A percentile compares a stretch with the other conserved stretches of the same genome.
These are phyloP conservation scores for Virgularia gustaviana DNA, from an alignment of 92 coral and sea anemone genomes.

Conservation along the genomic window DNA sequence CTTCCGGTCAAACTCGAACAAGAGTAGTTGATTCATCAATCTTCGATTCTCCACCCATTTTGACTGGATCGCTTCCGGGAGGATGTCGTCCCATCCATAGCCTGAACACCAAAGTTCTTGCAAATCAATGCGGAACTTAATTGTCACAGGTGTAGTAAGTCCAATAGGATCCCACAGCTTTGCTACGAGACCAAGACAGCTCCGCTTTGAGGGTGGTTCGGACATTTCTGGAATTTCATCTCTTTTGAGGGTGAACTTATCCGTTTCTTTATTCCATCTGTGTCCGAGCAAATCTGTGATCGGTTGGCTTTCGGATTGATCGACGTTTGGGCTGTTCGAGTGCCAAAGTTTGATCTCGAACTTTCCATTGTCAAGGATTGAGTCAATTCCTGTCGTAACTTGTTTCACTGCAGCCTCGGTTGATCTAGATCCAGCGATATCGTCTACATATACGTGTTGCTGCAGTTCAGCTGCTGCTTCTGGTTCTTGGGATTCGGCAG, in stretches of 20 bases:
- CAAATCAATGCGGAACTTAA: neutral
- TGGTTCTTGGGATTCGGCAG: conserved; percentile 34
- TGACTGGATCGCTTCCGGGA: neutral
- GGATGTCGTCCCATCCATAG: neutral
- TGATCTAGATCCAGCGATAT: conserved; percentile 1
- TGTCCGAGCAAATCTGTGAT: neutral
- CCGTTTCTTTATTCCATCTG: neutral
- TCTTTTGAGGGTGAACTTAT: neutral
- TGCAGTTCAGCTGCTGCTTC: conserved; percentile 40
- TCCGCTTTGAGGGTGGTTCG: neutral
- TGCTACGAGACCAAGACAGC: neutral
- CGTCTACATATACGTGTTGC: neutral
- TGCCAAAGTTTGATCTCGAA: neutral
- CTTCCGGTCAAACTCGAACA: neutral
- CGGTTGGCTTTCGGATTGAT: neutral
- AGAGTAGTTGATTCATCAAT: neutral
- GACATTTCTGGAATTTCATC: neutral
- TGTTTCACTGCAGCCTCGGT: neutral
- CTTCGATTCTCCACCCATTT: neutral
- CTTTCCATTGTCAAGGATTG: neutral
- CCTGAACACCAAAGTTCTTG: conserved; percentile 1
- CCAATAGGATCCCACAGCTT: neutral
- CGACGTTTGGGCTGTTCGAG: neutral
- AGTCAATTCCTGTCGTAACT: neutral
- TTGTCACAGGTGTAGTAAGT: neutral